Evolutionary conservation across 2,888 invertebrate genomes (phyloP).

Genomic region (Apodemia duryi): DNA sequence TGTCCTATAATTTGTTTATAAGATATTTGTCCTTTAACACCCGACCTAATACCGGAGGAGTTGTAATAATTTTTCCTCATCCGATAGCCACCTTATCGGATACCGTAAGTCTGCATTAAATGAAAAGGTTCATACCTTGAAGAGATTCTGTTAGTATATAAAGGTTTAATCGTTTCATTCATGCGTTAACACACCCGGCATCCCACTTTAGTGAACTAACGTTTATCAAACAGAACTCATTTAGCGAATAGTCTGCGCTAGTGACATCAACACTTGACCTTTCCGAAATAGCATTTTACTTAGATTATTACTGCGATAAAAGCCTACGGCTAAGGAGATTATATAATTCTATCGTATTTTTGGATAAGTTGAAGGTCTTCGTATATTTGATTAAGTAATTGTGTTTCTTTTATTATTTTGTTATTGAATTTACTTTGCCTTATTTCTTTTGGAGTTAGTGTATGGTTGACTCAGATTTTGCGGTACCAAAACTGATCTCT

Average conservation of each 20-base stretch:
- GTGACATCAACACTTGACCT: slow-evolving; percentile 14
- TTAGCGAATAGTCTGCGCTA: slow-evolving; percentile 9
- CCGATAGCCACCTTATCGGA: no score
- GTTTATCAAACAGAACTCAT: slow-evolving; percentile 14
- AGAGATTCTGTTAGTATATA: background rate
- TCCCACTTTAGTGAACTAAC: background rate
- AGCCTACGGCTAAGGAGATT: slow-evolving; percentile 11
- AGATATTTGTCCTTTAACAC: no score
- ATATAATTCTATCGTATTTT: slow-evolving; percentile 5
- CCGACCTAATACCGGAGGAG: no score
- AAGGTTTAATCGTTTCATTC: background rate
- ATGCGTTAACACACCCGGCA: background rate
- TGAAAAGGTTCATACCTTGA: background rate
- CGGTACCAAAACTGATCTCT: no score
- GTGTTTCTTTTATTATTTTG: background rate
- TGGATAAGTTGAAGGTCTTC: background rate
- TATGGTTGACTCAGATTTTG: no score
- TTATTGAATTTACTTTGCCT: background rate
- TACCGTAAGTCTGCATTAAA: no score
- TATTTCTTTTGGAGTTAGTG: no score
- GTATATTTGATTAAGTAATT: background rate
- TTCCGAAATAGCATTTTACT: slow-evolving; percentile 13
- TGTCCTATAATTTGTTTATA: no score
- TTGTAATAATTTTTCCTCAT: no score
- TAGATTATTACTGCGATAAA: slow-evolving; percentile 16